Percentiles rank a stretch among this genome's conserved stretches.
phyloP scores from a whole-genome alignment of 2,797 vertebrate genomes.

The Aviceda cuculoides region DNA sequence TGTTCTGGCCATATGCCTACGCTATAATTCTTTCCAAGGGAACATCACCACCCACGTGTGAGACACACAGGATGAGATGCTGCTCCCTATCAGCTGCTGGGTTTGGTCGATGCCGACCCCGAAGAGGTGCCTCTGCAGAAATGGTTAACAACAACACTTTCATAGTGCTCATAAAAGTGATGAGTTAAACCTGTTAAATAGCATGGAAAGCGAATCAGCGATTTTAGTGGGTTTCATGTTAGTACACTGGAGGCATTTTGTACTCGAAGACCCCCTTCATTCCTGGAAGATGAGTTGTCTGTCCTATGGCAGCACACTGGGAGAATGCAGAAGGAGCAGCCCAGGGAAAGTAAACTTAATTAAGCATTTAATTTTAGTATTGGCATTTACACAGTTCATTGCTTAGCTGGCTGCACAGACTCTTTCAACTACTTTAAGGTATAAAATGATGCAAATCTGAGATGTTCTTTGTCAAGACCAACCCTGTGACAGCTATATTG shows the following conservation, averaged over 20 bases:
- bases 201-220: not conserved
- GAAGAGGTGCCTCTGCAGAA: not conserved
- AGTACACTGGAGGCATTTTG: not conserved
- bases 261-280: not conserved
- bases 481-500: not conserved
- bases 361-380: not conserved
- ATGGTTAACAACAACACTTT: not conserved
- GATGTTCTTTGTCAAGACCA: not conserved
- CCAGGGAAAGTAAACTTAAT: not conserved
- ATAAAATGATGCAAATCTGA: not conserved
- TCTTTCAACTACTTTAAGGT: not conserved
- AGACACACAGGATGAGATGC: rapidly evolving
- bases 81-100: not conserved
- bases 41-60: not conserved
- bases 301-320: not conserved
- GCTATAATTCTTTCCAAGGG: not conserved
- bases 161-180: not conserved
- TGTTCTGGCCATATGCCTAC: not conserved
- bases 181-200: not conserved
- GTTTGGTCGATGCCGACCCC: not conserved
- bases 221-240: not conserved
- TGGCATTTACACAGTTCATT: not conserved
- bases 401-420: not conserved
- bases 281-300: not conserved
- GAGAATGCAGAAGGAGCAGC: not conserved